These are phyloP conservation scores for Chelon labrosus DNA, from an alignment of 2,797 vertebrate genomes.

Conservation along the genomic window DNA sequence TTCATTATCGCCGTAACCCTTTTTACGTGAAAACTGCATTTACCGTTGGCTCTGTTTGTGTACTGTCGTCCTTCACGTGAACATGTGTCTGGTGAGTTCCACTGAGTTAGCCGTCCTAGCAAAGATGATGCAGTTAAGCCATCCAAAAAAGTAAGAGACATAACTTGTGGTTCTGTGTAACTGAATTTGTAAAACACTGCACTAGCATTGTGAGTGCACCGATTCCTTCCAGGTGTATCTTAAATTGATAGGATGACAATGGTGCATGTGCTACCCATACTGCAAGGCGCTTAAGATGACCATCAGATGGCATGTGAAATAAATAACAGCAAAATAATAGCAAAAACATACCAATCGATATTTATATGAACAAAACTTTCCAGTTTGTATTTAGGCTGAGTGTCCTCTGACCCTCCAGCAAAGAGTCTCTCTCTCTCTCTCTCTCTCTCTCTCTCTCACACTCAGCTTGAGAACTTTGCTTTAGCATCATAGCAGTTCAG, in stretches of 20 bases:
- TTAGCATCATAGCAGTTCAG: constrained; percentile 71
- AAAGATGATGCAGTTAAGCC: constrained; percentile 20
- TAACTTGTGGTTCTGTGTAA: constrained; percentile 32
- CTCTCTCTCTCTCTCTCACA: constrained; percentile 20
- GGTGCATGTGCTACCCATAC: constrained; percentile 46
- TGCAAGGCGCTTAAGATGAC: constrained; percentile 67
- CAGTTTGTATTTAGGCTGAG: constrained; percentile 40
- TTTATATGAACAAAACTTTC: constrained; percentile 61
- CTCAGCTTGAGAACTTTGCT: constrained; percentile 24
- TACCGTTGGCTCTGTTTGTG: background rate
- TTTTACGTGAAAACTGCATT: constrained; percentile 15
- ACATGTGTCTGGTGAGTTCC: constrained; percentile 5
- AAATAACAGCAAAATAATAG: constrained; percentile 70
- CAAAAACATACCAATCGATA: constrained; percentile 58
- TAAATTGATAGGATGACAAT: constrained; percentile 34
- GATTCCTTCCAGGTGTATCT: constrained; percentile 25
- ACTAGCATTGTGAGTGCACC: constrained; percentile 20
- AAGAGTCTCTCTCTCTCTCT: constrained; percentile 30
- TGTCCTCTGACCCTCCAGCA: constrained; percentile 28
- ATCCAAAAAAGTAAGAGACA: constrained; percentile 27
- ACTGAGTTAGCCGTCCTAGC: constrained; percentile 6
- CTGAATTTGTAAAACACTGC: constrained; percentile 34
- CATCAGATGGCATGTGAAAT: constrained; percentile 66
- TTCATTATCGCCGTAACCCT: constrained; percentile 56
- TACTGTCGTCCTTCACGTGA: constrained; percentile 7